Conservation (phyloP, 2,797 vertebrate species). For the Pseudochirops corinnae region DNA sequence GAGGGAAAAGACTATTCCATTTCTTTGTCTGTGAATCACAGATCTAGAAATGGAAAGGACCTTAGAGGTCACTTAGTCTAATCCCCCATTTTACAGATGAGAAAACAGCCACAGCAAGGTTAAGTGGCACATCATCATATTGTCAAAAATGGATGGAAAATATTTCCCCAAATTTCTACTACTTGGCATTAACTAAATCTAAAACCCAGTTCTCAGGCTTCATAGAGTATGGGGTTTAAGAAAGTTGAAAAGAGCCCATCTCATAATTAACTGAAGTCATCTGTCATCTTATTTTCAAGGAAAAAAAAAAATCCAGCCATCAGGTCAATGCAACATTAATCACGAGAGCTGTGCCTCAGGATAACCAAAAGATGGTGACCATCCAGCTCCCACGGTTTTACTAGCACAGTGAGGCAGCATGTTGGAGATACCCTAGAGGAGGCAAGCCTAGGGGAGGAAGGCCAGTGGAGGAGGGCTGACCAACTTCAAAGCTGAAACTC, state of each 20-base stretch:
- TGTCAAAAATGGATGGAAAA: background rate
- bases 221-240: slow-evolving; percentile 42
- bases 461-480: background rate
- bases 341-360: background rate
- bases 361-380: background rate
- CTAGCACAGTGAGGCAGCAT: background rate
- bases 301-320: slow-evolving; percentile 16
- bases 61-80: background rate
- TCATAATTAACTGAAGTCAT: slow-evolving; percentile 51
- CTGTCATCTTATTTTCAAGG: background rate
- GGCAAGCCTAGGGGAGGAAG: background rate
- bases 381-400: background rate
- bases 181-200: background rate
- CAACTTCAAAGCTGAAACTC: background rate
- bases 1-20: background rate
- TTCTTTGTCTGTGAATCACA: background rate
- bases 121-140: background rate
- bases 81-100: background rate
- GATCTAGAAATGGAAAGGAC: background rate
- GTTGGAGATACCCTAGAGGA: background rate
- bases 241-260: slow-evolving; percentile 31
- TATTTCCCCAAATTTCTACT: slow-evolving; percentile 45
- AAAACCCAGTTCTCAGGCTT: slow-evolving; percentile 13
- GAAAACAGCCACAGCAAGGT: background rate
- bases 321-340: background rate